phyloP scores from a whole-genome alignment of 2,888 invertebrate species.

The Epistrophe grossulariae region DNA sequence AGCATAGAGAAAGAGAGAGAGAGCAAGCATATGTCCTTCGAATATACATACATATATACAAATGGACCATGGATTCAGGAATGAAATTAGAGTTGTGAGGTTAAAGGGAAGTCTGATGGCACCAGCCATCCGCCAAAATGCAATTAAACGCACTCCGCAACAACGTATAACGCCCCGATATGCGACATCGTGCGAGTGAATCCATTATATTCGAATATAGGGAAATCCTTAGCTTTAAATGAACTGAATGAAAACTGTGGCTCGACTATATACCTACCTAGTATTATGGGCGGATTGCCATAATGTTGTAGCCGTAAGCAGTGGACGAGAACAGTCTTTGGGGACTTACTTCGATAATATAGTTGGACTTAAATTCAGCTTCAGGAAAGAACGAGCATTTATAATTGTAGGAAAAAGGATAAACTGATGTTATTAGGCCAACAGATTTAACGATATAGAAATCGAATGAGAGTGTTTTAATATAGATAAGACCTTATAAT shows the following conservation, averaged over 20 bases:
- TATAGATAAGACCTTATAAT: not conserved
- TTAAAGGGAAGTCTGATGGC: slow-evolving; percentile 34
- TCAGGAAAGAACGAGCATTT: slow-evolving; percentile 20
- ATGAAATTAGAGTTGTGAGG: slow-evolving; percentile 41
- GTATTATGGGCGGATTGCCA: not conserved
- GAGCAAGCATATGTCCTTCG: slow-evolving; percentile 40
- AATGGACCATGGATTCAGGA: slow-evolving; percentile 24
- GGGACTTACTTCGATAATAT: slow-evolving; percentile 62
- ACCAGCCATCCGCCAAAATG: slow-evolving; percentile 48
- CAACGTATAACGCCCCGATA: slow-evolving; percentile 35
- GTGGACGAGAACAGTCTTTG: slow-evolving; percentile 25
- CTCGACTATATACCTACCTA: not conserved
- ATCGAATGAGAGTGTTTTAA: not conserved
- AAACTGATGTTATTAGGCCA: not conserved
- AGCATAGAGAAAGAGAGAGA: slow-evolving; percentile 22
- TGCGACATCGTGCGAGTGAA: not conserved
- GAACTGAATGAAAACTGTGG: slow-evolving; percentile 5
- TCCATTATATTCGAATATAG: not conserved
- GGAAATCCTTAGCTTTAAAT: slow-evolving; percentile 10
- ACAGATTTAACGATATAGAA: slow-evolving; percentile 11
- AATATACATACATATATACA: slow-evolving; percentile 6
- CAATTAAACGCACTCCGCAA: slow-evolving; percentile 67
- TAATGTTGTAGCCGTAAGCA: slow-evolving; percentile 24
- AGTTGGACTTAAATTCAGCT: slow-evolving; percentile 34
- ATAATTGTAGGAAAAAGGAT: slow-evolving; percentile 9